Percentiles rank a stretch among this genome's conserved stretches.
Conservation (phyloP, 2,888 invertebrate genomes). For the Rotaria socialis region DNA sequence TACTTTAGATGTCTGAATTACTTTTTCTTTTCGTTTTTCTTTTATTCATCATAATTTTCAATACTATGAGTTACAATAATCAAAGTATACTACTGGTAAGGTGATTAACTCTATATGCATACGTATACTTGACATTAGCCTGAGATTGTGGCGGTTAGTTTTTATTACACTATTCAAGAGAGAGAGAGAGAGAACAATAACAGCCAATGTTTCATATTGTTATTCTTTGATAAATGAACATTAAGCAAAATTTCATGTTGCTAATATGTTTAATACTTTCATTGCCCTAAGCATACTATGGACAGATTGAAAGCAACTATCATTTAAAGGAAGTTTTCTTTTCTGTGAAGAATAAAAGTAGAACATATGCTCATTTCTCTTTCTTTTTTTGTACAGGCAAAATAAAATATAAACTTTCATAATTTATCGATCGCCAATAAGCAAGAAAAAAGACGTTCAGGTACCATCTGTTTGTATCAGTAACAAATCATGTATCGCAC, state of each 20-base stretch:
- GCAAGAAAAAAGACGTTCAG: background rate
- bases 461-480: background rate
- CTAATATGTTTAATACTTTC: background rate
- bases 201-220: background rate
- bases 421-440: background rate
- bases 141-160: background rate
- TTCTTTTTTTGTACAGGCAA: background rate
- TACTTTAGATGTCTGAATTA: conserved; percentile 16
- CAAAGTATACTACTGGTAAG: background rate
- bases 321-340: background rate
- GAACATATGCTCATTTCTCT: background rate
- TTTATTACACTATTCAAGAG: background rate
- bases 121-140: background rate
- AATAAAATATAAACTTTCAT: no score
- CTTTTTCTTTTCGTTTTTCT: background rate
- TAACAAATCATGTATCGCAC: background rate
- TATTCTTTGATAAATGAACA: background rate
- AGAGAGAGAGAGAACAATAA: background rate
- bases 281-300: background rate
- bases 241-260: background rate
- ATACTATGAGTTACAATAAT: background rate
- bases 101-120: background rate
- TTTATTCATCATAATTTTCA: background rate
- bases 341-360: background rate
- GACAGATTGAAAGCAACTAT: background rate